Evolutionary conservation across 2,888 invertebrate genomes (phyloP), one percentile per base, ranked within the genome.

Genomic region (Stenoptilia bipunctidactyla): DNA sequence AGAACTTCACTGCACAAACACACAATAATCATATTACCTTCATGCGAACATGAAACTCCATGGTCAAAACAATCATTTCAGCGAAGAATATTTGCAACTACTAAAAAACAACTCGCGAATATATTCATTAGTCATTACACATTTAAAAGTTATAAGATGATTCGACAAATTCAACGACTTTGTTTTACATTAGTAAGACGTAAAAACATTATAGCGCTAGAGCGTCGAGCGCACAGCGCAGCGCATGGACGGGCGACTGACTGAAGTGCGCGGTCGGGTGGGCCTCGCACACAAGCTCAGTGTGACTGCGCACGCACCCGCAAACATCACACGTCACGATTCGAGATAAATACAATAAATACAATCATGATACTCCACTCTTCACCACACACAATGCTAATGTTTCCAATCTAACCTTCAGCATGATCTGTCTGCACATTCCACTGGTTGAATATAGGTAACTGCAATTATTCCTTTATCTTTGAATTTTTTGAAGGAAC

Each of bases 41-140:
- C 64, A 58, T 66, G 62, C 64, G 58, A 59, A 58, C 71, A 70
- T 65, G 64, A 61, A 63, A 73, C 59, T 70, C 76, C 82, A 82
- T 82, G 76, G 77, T 73, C 77, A 73, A 68, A 30, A 30, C 2
- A 20, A 20, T 8, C 20, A 20, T 20, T 20, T 20, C 20, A 20
- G 20, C 20, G 8, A 8, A 20, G 3, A 20, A 20, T 20, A 8
- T 20, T 20, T 8, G 20, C 20, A 20, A 8, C 8, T 20, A 20
- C 20, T 3, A 3, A n/a, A 20, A 20, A 20, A 20, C 20, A 20
- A 20, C 20, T 20, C 4, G 20, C 20, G 20, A 20, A 20, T 20
- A n/a, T n/a, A n/a, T n/a, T n/a, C 20, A 5, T 20, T 20, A 20
- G 8, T 8, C 20, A 5, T 20, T 20, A 20, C 3, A 3, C 20